Base-by-base conservation (phyloP, 1,140 invertebrate genomes). In the Lanistes nyassanus region DNA sequence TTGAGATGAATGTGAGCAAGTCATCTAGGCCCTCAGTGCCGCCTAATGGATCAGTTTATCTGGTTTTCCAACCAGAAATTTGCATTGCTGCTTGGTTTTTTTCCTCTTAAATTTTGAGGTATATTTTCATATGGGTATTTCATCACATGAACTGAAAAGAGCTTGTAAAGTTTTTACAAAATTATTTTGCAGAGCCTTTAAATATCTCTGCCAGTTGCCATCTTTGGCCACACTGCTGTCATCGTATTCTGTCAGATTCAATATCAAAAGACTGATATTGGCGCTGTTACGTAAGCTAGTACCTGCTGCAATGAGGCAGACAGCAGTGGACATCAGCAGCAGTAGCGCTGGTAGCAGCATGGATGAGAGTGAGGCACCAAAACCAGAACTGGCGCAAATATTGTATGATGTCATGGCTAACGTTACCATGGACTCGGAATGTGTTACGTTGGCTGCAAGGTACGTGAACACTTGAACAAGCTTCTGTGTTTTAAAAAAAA, bases 261-360 rank as follows among this genome's bases (percentile, higher is more conserved):
- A 81, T 21, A 60, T 79, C 23, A 64, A 82, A 16, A 37, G 64
- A n/a, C 78, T 87, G 34, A 66, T 81, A 16, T 1, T 39, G 2
- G 69, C 76, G 23, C 75, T 87, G 29, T 68, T 87, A 53, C 62
- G 76, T 23, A 53, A 64, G 23, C 66, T 87, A 64, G 78, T 86
- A 6, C 82, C 82, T 23, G 82, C 81, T 31, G 85, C 82, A 23
- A 71, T 86, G 60, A 84, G 80, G 65, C 76, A 83, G 60, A 67
- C 77, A 23, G 60, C 76, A n/a, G 55, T 72, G 66, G 76, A 79
- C 36, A 76, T 79, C 36, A 80, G 76, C 65, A 81, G 77, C 55
- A 81, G 81, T 60, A 42, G 23, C 37, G 60, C 55, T 55, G 42
- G 70, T n/a, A 42, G 29, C 36, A 80, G 81, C 55, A 82, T 78